Evolutionary conservation across 2,888 invertebrate genomes (phyloP).

Genomic region (Erynnis tages): DNA sequence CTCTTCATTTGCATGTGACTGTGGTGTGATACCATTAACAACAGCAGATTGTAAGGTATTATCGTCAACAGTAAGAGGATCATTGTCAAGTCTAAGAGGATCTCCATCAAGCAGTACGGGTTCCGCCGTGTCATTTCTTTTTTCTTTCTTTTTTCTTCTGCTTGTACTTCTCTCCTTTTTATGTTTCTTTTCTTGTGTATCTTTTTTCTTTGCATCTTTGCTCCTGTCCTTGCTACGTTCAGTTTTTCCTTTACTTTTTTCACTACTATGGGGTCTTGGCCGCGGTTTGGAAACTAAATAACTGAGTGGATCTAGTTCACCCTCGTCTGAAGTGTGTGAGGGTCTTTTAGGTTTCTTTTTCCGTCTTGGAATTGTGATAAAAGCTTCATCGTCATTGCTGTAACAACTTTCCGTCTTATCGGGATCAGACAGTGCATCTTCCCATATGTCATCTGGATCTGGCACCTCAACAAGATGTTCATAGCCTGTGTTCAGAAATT

Average conservation of each 20-base stretch:
- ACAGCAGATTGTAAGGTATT: too few relatives aligned
- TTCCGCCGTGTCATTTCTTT: conserved; percentile 34
- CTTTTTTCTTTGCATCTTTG: conserved; percentile 47
- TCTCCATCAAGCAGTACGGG: conserved; percentile 18
- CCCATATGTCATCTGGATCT: conserved; percentile 61
- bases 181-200: conserved; percentile 39
- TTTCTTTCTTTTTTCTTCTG: conserved; percentile 31
- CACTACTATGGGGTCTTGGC: conserved; percentile 52
- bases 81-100: background rate
- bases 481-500: conserved; percentile 53
- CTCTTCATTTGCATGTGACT: too few relatives aligned
- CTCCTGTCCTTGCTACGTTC: conserved; percentile 35
- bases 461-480: conserved; percentile 69
- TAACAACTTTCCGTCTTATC: conserved; percentile 45
- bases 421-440: conserved; percentile 39
- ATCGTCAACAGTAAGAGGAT: too few relatives aligned
- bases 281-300: conserved; percentile 36
- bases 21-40: too few relatives aligned
- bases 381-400: conserved; percentile 39
- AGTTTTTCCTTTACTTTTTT: conserved; percentile 46
- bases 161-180: conserved; percentile 39
- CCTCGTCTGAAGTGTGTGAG: conserved; percentile 43
- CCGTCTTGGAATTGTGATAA: conserved; percentile 31
- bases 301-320: conserved; percentile 57
- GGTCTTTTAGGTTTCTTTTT: conserved; percentile 46